Evolutionary conservation across 2,113 vertebrate genomes (phyloP).

Genomic region (Coptodon rendalli): DNA sequence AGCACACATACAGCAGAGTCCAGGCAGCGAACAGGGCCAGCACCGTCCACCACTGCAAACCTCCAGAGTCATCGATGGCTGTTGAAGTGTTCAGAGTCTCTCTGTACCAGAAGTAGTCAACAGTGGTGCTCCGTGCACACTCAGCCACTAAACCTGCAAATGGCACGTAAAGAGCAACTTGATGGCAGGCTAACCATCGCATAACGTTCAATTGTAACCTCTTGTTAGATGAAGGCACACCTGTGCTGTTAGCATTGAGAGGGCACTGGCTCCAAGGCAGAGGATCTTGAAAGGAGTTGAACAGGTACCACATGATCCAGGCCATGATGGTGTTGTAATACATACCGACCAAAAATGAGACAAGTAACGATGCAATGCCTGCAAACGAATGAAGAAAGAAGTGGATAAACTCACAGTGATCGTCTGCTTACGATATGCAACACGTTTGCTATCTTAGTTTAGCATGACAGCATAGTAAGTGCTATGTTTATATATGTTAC

Average conservation of each 20-base stretch:
- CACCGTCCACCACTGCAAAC: slow-evolving; percentile 91
- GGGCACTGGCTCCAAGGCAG: slow-evolving; percentile 90
- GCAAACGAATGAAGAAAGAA: neutral
- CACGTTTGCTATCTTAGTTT: neutral
- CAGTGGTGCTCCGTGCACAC: slow-evolving; percentile 80
- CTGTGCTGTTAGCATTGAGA: slow-evolving; percentile 75
- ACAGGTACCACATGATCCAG: slow-evolving; percentile 97
- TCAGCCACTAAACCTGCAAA: slow-evolving; percentile 77
- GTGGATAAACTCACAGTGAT: neutral
- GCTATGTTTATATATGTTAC: neutral
- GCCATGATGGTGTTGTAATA: slow-evolving; percentile 97
- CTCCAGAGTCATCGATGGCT: slow-evolving; percentile 74
- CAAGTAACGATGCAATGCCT: slow-evolving; percentile 86
- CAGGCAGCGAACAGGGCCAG: slow-evolving; percentile 80
- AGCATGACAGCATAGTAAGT: neutral
- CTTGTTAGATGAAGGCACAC: slow-evolving; percentile 50
- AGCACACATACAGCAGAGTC: slow-evolving; percentile 84
- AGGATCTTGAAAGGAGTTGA: slow-evolving; percentile 93
- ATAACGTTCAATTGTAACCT: neutral
- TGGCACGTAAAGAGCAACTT: neutral
- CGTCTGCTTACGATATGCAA: neutral
- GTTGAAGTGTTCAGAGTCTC: slow-evolving; percentile 85
- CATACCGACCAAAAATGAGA: slow-evolving; percentile 84
- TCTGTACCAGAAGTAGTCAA: slow-evolving; percentile 97
- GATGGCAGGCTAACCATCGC: neutral